phyloP scores from a whole-genome alignment of 2,888 invertebrate species.

The Rhodophaea formosa region DNA sequence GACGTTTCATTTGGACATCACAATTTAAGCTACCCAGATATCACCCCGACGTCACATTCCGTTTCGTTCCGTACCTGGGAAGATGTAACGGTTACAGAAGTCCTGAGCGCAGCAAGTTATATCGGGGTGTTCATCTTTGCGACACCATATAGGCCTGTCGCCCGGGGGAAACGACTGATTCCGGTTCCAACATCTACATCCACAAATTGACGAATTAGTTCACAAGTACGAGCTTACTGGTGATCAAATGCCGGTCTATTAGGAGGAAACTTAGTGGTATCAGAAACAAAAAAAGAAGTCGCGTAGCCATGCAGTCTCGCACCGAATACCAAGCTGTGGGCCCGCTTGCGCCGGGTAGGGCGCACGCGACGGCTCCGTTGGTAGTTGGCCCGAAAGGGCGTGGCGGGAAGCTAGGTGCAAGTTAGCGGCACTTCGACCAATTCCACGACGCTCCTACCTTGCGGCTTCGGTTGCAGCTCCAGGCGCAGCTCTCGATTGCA shows the following conservation, averaged over 20 bases:
- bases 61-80: conserved; percentile 64
- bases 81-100: conserved; percentile 83
- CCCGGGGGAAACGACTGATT: conserved; percentile 82
- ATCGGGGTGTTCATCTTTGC: conserved; percentile 62
- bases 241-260: conserved; percentile 75
- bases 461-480: conserved; percentile 83
- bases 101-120: conserved; percentile 85
- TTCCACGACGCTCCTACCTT: conserved; percentile 82
- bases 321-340: conserved; percentile 56
- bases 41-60: conserved; percentile 58
- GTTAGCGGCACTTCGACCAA: conserved; percentile 56
- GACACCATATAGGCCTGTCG: conserved; percentile 83
- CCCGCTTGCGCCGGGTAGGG: conserved; percentile 26
- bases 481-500: conserved; percentile 88
- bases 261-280: conserved; percentile 62
- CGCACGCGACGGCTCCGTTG: conserved; percentile 23
- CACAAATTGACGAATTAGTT: conserved; percentile 60
- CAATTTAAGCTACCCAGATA: conserved; percentile 64
- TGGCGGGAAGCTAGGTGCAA: conserved; percentile 36
- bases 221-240: conserved; percentile 38
- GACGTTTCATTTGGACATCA: conserved; percentile 62
- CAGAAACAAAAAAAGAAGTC: conserved; percentile 52
- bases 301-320: conserved; percentile 68
- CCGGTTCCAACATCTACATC: conserved; percentile 83
- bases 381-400: conserved; percentile 34